Evolutionary conservation across 2,113 vertebrate genomes (phyloP).

Genomic region (Cromileptes altivelis): DNA sequence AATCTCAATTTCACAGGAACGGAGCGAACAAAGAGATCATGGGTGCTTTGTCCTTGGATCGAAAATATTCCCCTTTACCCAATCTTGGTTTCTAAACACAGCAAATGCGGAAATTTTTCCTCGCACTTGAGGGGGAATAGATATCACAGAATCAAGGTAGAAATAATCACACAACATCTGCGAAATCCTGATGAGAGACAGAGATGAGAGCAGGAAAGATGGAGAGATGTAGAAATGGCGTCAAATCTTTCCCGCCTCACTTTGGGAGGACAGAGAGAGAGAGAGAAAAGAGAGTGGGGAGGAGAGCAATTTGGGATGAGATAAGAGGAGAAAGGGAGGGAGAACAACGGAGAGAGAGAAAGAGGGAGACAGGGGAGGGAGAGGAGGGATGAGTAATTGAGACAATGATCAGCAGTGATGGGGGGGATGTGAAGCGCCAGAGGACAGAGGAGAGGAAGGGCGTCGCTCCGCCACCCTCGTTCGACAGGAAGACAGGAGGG

Average conservation of each 20-base stretch:
- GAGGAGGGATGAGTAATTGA: conserved; percentile 82
- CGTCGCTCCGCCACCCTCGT: conserved; percentile 58
- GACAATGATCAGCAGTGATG: conserved; percentile 84
- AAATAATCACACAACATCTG: conserved; percentile 65
- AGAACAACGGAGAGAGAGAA: conserved; percentile 10
- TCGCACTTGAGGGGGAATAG: conserved; percentile 16
- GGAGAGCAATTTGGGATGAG: conserved; percentile 60
- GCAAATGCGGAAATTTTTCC: conserved; percentile 16
- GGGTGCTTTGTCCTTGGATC: conserved; percentile 44
- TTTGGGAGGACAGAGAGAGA: conserved; percentile 19
- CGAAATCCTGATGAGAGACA: conserved; percentile 65
- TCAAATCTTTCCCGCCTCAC: conserved; percentile 47
- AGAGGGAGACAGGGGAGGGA: conserved; percentile 21
- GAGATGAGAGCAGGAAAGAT: conserved; percentile 36
- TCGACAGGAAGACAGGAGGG: conserved; percentile 57
- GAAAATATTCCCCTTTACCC: conserved; percentile 9
- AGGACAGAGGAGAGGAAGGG: conserved; percentile 71
- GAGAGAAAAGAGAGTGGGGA: neutral
- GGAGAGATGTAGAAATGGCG: conserved; percentile 26
- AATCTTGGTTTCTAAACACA: conserved; percentile 3
- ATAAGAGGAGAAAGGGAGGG: conserved; percentile 63
- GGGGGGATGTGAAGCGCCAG: conserved; percentile 65
- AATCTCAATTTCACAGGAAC: conserved; percentile 52
- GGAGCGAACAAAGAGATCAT: conserved; percentile 50
- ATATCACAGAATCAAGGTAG: conserved; percentile 59